phyloP scores from a whole-genome alignment of 2,888 invertebrate genomes.

The Anthrax anthrax region DNA sequence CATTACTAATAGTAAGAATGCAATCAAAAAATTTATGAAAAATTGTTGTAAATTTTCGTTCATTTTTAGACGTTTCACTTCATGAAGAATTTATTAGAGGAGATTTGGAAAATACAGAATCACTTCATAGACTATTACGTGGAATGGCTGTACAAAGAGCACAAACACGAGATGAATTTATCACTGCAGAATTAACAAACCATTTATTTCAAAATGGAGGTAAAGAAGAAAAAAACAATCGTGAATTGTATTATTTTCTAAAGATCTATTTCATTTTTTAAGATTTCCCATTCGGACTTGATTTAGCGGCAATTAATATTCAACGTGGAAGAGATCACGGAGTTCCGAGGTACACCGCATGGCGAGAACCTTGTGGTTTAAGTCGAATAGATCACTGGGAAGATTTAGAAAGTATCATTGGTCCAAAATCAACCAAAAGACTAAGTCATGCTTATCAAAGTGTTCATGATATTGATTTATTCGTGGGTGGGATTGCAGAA shows the following conservation, averaged over 20 bases:
- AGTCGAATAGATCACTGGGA: slow-evolving; percentile 50
- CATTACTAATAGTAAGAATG: slow-evolving; percentile 51
- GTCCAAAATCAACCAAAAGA: slow-evolving; percentile 44
- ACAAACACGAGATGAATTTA: slow-evolving; percentile 67
- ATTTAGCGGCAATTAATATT: slow-evolving; percentile 75
- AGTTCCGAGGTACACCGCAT: slow-evolving; percentile 60
- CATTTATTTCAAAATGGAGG: slow-evolving; percentile 62
- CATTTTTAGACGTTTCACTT: slow-evolving; percentile 54
- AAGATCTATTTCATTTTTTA: slow-evolving; percentile 12
- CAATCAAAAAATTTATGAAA: neutral
- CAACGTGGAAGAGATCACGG: slow-evolving; percentile 82
- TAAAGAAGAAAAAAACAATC: too few species aligned
- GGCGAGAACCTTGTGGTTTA: slow-evolving; percentile 67
- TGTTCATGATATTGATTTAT: slow-evolving; percentile 72
- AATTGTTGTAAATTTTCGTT: neutral
- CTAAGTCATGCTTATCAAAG: slow-evolving; percentile 47
- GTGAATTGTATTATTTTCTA: neutral
- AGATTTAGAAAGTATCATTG: slow-evolving; percentile 55
- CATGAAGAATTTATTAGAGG: slow-evolving; percentile 62
- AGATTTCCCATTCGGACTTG: slow-evolving; percentile 62
- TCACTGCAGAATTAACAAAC: slow-evolving; percentile 65
- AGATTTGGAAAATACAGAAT: slow-evolving; percentile 63
- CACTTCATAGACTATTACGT: slow-evolving; percentile 61
- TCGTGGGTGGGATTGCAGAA: slow-evolving; percentile 70
- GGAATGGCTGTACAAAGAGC: slow-evolving; percentile 65